phyloP scores from a whole-genome alignment of 2,888 invertebrate genomes.

The Epirrita christyi region DNA sequence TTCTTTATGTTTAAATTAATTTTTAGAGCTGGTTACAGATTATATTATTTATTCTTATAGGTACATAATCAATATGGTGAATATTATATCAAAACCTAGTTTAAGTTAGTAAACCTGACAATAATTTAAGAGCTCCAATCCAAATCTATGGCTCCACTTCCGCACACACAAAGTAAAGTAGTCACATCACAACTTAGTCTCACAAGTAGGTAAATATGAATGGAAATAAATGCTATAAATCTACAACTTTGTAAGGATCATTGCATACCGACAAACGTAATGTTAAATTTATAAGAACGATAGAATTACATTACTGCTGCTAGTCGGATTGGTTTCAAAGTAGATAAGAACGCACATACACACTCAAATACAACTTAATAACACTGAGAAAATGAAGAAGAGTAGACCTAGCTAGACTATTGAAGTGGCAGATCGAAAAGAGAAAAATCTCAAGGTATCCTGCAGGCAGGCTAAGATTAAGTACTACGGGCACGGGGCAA shows the following conservation, averaged over 20 bases:
- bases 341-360: neutral
- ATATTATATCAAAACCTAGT: too few species aligned
- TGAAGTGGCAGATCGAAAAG: neutral
- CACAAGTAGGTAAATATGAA: neutral
- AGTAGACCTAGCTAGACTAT: neutral
- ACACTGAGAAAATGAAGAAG: neutral
- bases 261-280: constrained; percentile 10
- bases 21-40: too few species aligned
- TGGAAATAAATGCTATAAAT: neutral
- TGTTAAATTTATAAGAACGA: constrained; percentile 12
- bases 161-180: neutral
- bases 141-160: too few species aligned
- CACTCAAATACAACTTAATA: constrained; percentile 4
- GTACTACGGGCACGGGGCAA: too few species aligned
- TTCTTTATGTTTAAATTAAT: too few species aligned
- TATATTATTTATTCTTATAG: too few species aligned
- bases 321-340: constrained; percentile 15
- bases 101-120: too few species aligned
- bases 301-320: constrained; percentile 11
- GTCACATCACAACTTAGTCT: neutral
- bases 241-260: constrained; percentile 8
- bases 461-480: too few species aligned
- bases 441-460: neutral
- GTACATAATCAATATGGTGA: too few species aligned
- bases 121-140: too few species aligned